Evolutionary conservation across 2,797 vertebrate species (phyloP).

Genomic region (Remorina albescens): DNA sequence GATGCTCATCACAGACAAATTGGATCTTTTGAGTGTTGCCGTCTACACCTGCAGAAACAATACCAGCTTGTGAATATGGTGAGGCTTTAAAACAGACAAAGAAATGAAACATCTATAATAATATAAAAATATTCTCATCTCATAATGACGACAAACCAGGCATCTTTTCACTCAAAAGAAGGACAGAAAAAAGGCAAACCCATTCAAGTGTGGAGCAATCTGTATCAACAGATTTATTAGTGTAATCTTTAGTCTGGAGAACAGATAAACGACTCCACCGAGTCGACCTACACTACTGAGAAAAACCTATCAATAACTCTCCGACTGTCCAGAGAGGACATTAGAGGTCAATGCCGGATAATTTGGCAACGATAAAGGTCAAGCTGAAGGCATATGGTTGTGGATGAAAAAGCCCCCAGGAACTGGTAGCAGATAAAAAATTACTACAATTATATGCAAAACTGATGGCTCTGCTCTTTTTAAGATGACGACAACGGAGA

Average conservation of each 20-base stretch:
- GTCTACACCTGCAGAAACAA: slow-evolving; percentile 83
- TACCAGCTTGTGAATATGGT: slow-evolving; percentile 58
- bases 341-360: slow-evolving; percentile 62
- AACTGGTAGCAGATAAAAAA: slow-evolving; percentile 30
- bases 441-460: slow-evolving; percentile 36
- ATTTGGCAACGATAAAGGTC: slow-evolving; percentile 54
- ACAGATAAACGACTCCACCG: slow-evolving; percentile 57
- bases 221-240: slow-evolving; percentile 69
- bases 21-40: slow-evolving; percentile 82
- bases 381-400: slow-evolving; percentile 46
- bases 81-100: slow-evolving; percentile 44
- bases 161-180: slow-evolving; percentile 38
- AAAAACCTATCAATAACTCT: slow-evolving; percentile 55
- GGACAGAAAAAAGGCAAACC: neutral
- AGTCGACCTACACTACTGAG: slow-evolving; percentile 13
- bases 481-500: slow-evolving; percentile 53
- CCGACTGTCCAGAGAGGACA: slow-evolving; percentile 44
- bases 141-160: slow-evolving; percentile 35
- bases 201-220: slow-evolving; percentile 48
- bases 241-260: slow-evolving; percentile 59
- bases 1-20: slow-evolving; percentile 88
- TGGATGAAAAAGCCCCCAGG: slow-evolving; percentile 26
- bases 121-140: slow-evolving; percentile 51
- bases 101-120: slow-evolving; percentile 42
- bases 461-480: slow-evolving; percentile 51